Conservation (phyloP, 2,797 vertebrate genomes). For the Spinus pinus region DNA sequence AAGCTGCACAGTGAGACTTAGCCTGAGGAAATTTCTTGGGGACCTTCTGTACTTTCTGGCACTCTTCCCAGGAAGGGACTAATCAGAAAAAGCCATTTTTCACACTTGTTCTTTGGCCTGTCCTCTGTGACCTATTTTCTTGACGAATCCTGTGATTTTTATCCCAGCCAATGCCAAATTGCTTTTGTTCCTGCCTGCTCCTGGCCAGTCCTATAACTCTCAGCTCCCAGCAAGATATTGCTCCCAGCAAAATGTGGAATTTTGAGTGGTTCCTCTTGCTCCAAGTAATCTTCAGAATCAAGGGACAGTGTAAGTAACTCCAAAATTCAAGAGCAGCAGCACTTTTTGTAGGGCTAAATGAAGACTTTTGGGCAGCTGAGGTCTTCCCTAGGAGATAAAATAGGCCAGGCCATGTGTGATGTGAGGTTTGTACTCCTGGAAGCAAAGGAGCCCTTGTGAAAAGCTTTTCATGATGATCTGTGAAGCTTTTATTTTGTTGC, state of each 20-base stretch:
- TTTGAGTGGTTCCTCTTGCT: neutral
- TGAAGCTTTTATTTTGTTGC: slow-evolving; percentile 1
- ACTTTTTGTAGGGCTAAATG: neutral
- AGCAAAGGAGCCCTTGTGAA: neutral
- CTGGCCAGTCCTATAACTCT: neutral
- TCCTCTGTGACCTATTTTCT: slow-evolving; percentile 41
- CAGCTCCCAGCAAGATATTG: neutral
- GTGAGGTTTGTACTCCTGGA: neutral
- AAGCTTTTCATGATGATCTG: neutral
- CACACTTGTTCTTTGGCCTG: slow-evolving; percentile 3
- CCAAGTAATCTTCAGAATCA: neutral
- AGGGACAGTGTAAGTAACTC: neutral
- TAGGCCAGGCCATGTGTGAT: neutral
- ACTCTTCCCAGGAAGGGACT: neutral
- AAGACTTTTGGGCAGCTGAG: neutral
- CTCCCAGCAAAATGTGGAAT: neutral
- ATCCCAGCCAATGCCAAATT: neutral
- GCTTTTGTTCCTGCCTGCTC: neutral
- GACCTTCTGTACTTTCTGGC: slow-evolving; percentile 15
- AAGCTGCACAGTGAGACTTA: neutral
- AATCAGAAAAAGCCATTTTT: slow-evolving; percentile 14
- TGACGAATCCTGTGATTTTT: slow-evolving; percentile 28
- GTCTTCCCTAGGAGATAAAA: neutral
- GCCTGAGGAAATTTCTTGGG: neutral
- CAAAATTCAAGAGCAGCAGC: neutral